Evolutionary conservation across 1,140 invertebrate genomes (phyloP), one percentile per base, ranked within the genome.

Genomic region (Subanguina moxae): DNA sequence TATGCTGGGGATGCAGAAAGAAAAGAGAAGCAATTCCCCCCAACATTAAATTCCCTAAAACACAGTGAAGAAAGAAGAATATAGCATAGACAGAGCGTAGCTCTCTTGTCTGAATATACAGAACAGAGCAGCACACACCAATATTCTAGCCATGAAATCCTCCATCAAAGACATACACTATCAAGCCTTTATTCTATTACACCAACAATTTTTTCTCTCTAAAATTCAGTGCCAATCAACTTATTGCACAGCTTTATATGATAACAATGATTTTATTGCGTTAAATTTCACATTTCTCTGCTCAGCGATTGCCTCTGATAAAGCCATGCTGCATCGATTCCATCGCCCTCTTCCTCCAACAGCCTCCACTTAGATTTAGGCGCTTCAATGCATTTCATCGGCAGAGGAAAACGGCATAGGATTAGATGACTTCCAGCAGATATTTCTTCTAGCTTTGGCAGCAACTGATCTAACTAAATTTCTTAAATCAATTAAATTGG

Each of bases 241-340:
- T 65, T 68, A 58, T 23, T 45, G 62, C 13, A 32, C 3, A 25
- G 5, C 19, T 11, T 5, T 11, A 11, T 11, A 38, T 38, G 3
- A 38, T 38, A 11, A 38, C 11, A 38, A 11, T 11, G 32, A 38
- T 38, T 38, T 11, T 38, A 11, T 38, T 38, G 3, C 11, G 32
- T 3, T 11, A 38, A 38, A 38, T 38, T 38, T 38, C 32, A 65
- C 23, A 25, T n/a, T 65, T 65, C 9, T n/a, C 1, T 19, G 23
- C 27, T 45, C 15, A 25, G 56, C 19, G 59, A 23, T 19, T 43
- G 62, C 57, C 61, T 74, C 43, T 63, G 68, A 61, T 80, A 80
- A 25, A 80, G 68, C 78, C 78, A 80, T 28, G 74, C 76, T 32
- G 78, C 65, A 67, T 80, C 78, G 27, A 80, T 82, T 25, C 80